These are phyloP conservation scores for Metellina segmentata DNA, from an alignment of 2,888 invertebrate species.

Conservation along the genomic window DNA sequence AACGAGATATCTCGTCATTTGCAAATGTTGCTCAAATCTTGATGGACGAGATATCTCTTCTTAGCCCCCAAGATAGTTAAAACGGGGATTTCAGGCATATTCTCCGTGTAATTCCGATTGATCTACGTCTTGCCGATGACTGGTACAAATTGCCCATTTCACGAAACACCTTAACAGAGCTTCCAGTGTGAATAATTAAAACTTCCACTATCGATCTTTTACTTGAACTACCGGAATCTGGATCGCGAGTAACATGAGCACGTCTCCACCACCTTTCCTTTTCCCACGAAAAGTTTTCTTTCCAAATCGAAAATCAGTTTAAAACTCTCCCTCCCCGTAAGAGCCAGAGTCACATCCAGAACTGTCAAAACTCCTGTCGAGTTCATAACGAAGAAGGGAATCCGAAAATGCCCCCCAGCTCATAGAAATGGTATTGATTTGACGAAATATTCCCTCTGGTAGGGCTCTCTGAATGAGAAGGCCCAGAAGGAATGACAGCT, in stretches of 20 bases:
- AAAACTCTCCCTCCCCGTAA: not conserved
- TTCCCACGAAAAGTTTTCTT: not conserved
- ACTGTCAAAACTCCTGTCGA: not conserved
- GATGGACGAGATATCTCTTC: too few species aligned
- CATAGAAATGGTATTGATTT: slow-evolving; percentile 32
- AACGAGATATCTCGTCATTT: too few species aligned
- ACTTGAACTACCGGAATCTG: not conserved
- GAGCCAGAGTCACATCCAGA: not conserved
- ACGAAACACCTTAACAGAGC: not conserved
- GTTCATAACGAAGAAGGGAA: not conserved
- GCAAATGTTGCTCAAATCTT: too few species aligned
- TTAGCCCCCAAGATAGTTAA: too few species aligned
- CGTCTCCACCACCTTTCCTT: not conserved
- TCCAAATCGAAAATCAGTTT: not conserved
- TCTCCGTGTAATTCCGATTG: too few species aligned
- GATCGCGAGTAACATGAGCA: not conserved
- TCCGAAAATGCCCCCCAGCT: not conserved
- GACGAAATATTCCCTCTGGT: slow-evolving; percentile 2
- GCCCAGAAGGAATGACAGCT: not conserved
- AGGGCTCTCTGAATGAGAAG: not conserved
- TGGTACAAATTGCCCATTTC: too few species aligned
- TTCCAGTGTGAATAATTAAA: not conserved
- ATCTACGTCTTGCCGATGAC: too few species aligned
- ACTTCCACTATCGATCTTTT: not conserved
- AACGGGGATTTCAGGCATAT: too few species aligned